These are phyloP conservation scores for Zaprionus ornatus DNA, from an alignment of 1,140 invertebrate species.

Conservation along the genomic window DNA sequence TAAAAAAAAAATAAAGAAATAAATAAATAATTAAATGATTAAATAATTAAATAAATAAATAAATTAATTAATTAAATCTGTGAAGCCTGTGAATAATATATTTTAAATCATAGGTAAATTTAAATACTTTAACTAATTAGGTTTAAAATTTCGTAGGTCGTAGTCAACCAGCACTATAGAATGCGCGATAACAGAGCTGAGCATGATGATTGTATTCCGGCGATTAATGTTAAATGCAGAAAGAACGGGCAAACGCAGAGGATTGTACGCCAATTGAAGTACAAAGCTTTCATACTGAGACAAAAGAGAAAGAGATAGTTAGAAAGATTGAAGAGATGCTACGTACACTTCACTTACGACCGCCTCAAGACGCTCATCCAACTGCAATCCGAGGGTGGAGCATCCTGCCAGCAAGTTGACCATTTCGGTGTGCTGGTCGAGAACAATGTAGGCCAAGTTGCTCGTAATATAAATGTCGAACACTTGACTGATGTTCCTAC, in stretches of 20 bases:
- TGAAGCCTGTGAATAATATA: no score
- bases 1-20: no score
- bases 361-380: not conserved
- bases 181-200: not conserved
- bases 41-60: no score
- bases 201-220: not conserved
- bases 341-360: not conserved
- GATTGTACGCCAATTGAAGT: not conserved
- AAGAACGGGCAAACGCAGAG: not conserved
- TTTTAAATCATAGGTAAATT: not conserved
- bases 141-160: not conserved
- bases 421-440: not conserved
- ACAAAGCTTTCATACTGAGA: not conserved
- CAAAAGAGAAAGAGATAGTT: not conserved
- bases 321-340: not conserved
- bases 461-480: not conserved
- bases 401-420: not conserved
- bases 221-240: not conserved
- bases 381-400: not conserved
- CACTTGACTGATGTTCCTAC: not conserved
- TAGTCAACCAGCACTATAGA: not conserved
- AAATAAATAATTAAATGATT: no score
- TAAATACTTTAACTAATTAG: not conserved
- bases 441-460: not conserved
- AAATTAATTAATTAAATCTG: no score